Base-by-base conservation (phyloP, 2,113 vertebrate species). In the Cygnus atratus region DNA sequence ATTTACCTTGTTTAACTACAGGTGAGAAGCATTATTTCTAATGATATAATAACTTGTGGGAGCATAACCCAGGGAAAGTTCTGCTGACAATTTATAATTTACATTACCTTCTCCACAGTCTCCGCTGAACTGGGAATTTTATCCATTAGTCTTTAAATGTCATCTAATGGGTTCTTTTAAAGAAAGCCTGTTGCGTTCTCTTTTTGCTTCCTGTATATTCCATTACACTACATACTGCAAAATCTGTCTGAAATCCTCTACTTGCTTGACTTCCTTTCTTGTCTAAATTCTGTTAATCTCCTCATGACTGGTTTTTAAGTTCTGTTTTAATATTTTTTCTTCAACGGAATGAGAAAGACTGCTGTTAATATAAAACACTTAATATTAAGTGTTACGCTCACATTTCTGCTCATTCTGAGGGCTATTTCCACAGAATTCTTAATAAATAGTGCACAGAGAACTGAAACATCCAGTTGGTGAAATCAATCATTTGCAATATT, bases 1-100 rank as follows among this genome's bases (percentile, higher is more conserved):
- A 58, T 87, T 93, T 93, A 48, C 71, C 87, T 22, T 75, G 68
- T 92, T 84, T 86, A 87, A 77, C 55, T 88, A 80, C 59, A 80
- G 22, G 43, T 85, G 33, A 95, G 63, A 74, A 29, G 37, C 33
- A 76, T 82, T 22, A 57, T 72, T 92, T 76, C 77, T 68, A 90
- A 66, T 68, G 26, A 95, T 92, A 95, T 86, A 81, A 71, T 17
- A 82, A 75, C 28, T 41, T 62, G 67, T 44, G 54, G 61, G 76
- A 92, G 12, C 9, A 46, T 18, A 91, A 77, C 24, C n/a, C 37
- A 89, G 39, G 43, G 70, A 87, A 83, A 87, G 26, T 35, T 62
- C 62, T 83, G 39, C 31, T 8, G 5, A 43, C 68, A 89, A 71
- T 20, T 41, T 76, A 63, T 94, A 95, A 77, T 72, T 77, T 37